Evolutionary conservation across 2,888 invertebrate species (phyloP), one percentile per base, ranked within the genome.

Genomic region (Yponomeuta malinellus): DNA sequence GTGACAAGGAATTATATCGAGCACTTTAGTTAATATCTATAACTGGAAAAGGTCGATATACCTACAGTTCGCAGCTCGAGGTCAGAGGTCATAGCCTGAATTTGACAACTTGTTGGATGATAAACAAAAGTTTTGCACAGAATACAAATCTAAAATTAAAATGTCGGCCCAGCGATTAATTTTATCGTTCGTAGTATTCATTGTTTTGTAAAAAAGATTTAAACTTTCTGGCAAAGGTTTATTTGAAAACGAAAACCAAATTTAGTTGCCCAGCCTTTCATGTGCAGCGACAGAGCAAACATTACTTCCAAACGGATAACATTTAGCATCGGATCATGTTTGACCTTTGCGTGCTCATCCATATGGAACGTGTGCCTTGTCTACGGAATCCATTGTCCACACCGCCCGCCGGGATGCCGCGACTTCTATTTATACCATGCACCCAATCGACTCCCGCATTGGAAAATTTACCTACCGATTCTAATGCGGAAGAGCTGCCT

Each of bases 361-460:
- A 90, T 90, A 91, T 89, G 89, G 88, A 90, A 87, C 88, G 83
- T 81, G 83, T 81, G 87, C 84, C 88, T 87, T 82, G 86, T 85
- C 87, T 86, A 83, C 82, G 86, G 88, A 71, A 88, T 89, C 88
- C 86, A 89, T 89, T 89, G 90, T 90, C 89, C 89, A 85, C 82
- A 83, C 77, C 64, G 67, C n/a, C 67, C 15, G 33, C 4, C 29
- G 74, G 82, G 80, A 85, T 84, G 83, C 85, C 85, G 79, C 77
- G 76, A 74, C 75, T 75, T 78, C 90, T 91, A 90, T 91, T 88
- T 86, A 89, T 91, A 90, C 76, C 73, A n/a, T n/a, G n/a, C n/a
- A 77, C 79, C 81, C 83, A 83, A 86, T 86, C 86, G 81, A 82
- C 82, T 81, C 76, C 80, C 76, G 80, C 83, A 82, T 82, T 79